These are phyloP conservation scores for Sinocyclocheilus grahami DNA, from an alignment of 2,113 vertebrate genomes.

Conservation along the genomic window DNA sequence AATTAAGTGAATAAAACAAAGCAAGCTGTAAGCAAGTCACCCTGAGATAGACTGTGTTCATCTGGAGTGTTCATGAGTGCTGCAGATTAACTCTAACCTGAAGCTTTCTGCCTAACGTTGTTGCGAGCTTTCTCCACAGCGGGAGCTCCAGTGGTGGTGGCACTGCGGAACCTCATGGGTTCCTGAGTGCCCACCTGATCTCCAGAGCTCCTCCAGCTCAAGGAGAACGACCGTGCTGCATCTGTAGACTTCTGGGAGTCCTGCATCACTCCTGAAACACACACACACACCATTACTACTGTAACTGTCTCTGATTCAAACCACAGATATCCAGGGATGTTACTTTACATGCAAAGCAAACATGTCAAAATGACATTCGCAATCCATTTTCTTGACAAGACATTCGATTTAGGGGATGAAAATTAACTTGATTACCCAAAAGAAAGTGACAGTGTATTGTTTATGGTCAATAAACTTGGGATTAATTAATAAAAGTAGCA, in stretches of 20 bases:
- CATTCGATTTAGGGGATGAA: neutral
- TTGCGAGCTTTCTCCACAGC: constrained; percentile 95
- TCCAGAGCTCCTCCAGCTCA: constrained; percentile 91
- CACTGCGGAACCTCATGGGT: constrained; percentile 94
- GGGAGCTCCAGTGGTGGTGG: constrained; percentile 93
- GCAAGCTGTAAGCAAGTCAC: neutral
- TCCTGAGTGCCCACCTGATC: constrained; percentile 80
- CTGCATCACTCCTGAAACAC: constrained; percentile 78
- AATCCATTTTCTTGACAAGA: neutral
- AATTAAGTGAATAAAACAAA: neutral
- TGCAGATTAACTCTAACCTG: constrained; percentile 75
- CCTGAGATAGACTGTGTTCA: neutral
- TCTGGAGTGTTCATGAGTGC: neutral
- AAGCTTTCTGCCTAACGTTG: constrained; percentile 90
- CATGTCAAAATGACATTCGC: neutral
- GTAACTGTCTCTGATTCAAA: neutral
- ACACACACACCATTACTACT: neutral
- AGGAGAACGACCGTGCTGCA: constrained; percentile 90
- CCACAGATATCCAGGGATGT: neutral
- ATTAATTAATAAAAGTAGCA: neutral
- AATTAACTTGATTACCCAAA: neutral
- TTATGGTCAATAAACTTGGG: neutral
- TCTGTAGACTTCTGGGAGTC: constrained; percentile 86
- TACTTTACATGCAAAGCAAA: neutral
- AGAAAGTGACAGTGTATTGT: neutral